Base-by-base conservation (phyloP, 1,140 invertebrate species). In the Pygmarrhopalites habei region DNA sequence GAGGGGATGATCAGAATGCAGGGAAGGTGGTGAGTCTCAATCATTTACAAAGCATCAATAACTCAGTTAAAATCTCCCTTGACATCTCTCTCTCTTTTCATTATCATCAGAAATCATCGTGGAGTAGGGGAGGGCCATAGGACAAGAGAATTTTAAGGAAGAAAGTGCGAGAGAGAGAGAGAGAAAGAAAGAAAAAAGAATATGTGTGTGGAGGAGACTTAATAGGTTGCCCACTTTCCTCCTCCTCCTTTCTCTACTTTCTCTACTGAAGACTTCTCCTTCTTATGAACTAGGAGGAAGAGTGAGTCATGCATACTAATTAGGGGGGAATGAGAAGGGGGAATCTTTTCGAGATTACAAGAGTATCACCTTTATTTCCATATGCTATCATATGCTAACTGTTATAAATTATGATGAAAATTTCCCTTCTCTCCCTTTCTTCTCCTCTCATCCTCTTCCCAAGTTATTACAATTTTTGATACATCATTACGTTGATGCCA, bases 11-110 rank as follows among this genome's bases (percentile, higher is more conserved):
- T 52, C 49, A 52, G 49, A 29, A 52, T 52, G 25, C 49, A n/a
- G 14, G 28, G 25, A 29, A 26, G 14, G 49, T 52, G 49, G 49
- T 23, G 49, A 52, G 49, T 28, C 49, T 12, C 23, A 52, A 29
- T 52, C 49, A 52, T 52, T 26, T 52, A 21, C 44, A 61, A 61
- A 51, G 21, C 49, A 35, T 61, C 59, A 35, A 61, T 52, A 52
- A 43, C 47, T 26, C 19, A 52, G 59, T 52, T 53, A 51, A 61
- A 61, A 61, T 61, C 59, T 61, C 35, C 49, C 59, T 61, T 52
- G 59, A 52, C 59, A 53, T 53, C 59, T 51, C 41, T 53, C 47
- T 29, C 32, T 35, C 32, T 15, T 35, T 35, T 5, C 15, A 15
- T 35, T 35, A 35, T 35, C 15, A 35, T 35, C 5, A 35, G 15